Conservation (phyloP, 2,113 vertebrate genomes). For the Laticauda colubrina region DNA sequence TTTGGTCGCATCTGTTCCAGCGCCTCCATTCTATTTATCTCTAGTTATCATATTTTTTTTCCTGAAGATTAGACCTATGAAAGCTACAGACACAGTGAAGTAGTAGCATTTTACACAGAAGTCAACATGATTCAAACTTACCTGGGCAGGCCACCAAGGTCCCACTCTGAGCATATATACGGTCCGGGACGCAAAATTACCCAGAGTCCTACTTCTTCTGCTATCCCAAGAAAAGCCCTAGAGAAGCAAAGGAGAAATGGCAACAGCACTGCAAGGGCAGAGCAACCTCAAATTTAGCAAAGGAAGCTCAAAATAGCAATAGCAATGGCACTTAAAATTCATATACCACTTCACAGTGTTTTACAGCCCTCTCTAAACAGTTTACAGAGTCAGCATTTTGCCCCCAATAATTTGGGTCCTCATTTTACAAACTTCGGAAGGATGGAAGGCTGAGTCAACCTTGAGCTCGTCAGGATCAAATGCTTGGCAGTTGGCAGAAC, state of each 20-base stretch:
- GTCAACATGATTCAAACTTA: constrained; percentile 49
- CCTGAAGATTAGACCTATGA: background rate
- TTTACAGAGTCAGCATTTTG: too few species aligned
- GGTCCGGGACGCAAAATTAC: constrained; percentile 91
- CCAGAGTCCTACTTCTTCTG: constrained; percentile 81
- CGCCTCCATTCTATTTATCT: background rate
- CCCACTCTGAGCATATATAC: constrained; percentile 89
- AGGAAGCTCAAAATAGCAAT: background rate
- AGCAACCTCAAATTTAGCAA: background rate
- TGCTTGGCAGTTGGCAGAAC: background rate
- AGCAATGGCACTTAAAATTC: background rate
- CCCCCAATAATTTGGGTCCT: background rate
- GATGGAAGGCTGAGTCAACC: background rate
- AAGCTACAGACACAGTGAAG: background rate
- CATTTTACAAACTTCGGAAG: background rate
- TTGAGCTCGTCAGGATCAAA: background rate
- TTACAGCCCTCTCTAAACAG: too few species aligned
- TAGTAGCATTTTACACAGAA: background rate
- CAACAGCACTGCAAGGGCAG: background rate
- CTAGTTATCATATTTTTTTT: background rate
- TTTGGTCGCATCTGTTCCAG: background rate
- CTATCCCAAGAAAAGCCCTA: constrained; percentile 81
- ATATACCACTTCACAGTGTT: background rate
- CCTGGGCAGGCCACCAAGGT: constrained; percentile 90
- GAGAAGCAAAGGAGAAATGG: background rate